Percentiles rank a stretch among this genome's conserved stretches.
Conservation (phyloP, 2,113 vertebrate species). For the Scytalopus superciliaris region DNA sequence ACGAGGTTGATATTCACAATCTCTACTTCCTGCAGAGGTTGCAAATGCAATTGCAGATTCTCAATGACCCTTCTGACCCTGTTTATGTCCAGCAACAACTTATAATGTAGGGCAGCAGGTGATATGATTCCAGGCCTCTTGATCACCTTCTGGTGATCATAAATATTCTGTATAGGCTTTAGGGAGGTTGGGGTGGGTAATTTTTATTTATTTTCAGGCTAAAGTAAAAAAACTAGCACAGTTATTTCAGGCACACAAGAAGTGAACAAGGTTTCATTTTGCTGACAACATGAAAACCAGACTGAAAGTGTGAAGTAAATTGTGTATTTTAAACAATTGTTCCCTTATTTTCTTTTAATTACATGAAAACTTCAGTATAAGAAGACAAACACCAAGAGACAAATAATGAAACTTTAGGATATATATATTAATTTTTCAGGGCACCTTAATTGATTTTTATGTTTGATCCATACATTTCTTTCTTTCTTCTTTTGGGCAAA, state of each 20-base stretch:
- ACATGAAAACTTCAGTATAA: neutral
- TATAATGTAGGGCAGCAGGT: neutral
- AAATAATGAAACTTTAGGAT: neutral
- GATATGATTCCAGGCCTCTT: neutral
- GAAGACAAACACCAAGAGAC: neutral
- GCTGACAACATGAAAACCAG: neutral
- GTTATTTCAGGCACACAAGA: neutral
- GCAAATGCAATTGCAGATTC: neutral
- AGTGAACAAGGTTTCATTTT: neutral
- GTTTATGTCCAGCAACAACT: neutral
- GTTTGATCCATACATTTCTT: neutral
- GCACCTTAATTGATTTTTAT: neutral
- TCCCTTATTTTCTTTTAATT: neutral
- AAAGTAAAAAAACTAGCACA: neutral
- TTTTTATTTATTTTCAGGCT: neutral
- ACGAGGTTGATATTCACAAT: neutral
- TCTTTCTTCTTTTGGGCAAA: neutral
- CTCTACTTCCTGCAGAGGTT: neutral
- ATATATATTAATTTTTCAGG: neutral
- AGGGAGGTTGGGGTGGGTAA: neutral
- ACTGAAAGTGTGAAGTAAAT: neutral
- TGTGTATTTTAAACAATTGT: neutral
- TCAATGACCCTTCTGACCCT: neutral
- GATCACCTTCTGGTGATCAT: neutral
- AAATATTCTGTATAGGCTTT: neutral